Evolutionary conservation across 2,888 invertebrate genomes (phyloP).

Genomic region (Epinotia demarniana): DNA sequence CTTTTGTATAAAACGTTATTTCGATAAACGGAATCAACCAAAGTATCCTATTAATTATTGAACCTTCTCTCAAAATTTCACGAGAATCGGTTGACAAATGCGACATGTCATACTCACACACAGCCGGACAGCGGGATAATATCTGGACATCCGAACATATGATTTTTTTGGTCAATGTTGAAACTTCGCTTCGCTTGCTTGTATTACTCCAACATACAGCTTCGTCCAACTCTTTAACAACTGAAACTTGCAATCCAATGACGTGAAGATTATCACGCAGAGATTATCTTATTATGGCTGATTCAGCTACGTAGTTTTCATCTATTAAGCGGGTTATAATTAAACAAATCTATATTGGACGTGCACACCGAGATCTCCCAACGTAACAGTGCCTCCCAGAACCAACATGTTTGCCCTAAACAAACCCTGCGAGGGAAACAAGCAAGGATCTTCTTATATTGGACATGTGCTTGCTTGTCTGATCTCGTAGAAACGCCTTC

Average conservation of each 20-base stretch:
- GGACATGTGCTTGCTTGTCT: conserved; percentile 67
- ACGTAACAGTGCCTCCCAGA: conserved; percentile 53
- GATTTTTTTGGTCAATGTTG: too few species aligned
- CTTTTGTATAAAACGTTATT: too few species aligned
- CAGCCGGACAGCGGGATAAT: too few species aligned
- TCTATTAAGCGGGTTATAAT: conserved; percentile 68
- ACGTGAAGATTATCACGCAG: neutral
- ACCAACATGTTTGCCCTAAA: conserved; percentile 14
- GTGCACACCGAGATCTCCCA: conserved; percentile 61
- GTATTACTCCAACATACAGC: neutral
- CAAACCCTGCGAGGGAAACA: conserved; percentile 48
- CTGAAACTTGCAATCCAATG: neutral
- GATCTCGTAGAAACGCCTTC: conserved; percentile 74
- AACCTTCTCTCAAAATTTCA: too few species aligned
- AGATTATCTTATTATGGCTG: conserved; percentile 6
- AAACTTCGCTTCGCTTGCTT: too few species aligned
- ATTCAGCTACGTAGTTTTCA: conserved; percentile 48
- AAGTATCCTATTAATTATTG: too few species aligned
- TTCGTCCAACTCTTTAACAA: conserved; percentile 3
- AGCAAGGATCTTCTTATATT: conserved; percentile 60
- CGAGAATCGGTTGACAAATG: too few species aligned
- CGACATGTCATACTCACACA: too few species aligned
- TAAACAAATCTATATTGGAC: conserved; percentile 74
- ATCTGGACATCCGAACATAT: too few species aligned
- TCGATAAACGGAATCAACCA: too few species aligned